phyloP scores from a whole-genome alignment of 2,113 vertebrate genomes.

The Entomyzon cyanotis region DNA sequence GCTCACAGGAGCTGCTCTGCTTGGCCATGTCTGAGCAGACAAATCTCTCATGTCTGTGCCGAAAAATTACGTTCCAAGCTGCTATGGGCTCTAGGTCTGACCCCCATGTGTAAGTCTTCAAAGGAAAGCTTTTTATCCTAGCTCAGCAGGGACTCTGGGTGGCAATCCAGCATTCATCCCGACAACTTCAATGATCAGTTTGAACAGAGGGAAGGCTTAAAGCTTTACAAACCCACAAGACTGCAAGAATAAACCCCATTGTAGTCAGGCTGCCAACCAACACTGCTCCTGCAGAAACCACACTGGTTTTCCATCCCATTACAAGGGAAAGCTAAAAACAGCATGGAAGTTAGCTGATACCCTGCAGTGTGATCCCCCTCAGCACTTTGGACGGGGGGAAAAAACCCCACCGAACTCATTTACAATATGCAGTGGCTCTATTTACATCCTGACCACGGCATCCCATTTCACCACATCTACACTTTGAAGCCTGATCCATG shows the following conservation, averaged over 20 bases:
- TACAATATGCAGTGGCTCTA: neutral
- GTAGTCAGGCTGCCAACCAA: neutral
- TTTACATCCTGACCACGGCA: constrained; percentile 1
- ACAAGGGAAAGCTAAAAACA: constrained; percentile 8
- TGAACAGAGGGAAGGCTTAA: neutral
- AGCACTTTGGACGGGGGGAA: neutral
- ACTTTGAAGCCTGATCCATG: neutral
- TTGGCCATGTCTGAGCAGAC: neutral
- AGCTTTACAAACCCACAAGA: neutral
- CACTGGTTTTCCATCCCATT: constrained; percentile 7
- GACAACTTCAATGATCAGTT: neutral
- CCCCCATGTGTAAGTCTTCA: neutral
- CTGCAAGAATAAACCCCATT: neutral
- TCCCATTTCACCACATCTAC: neutral
- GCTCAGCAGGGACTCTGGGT: neutral
- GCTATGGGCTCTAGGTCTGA: neutral
- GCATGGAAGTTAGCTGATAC: neutral
- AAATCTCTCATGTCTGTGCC: neutral
- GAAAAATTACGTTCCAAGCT: neutral
- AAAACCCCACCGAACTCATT: neutral
- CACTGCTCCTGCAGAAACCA: neutral
- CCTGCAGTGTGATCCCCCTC: neutral
- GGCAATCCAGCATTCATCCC: neutral
- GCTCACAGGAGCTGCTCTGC: neutral
- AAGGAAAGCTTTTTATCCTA: neutral